A percentile compares a stretch with the other conserved stretches of the same genome.
Conservation (phyloP, 2,113 vertebrate species). For the Sialia sialis region DNA sequence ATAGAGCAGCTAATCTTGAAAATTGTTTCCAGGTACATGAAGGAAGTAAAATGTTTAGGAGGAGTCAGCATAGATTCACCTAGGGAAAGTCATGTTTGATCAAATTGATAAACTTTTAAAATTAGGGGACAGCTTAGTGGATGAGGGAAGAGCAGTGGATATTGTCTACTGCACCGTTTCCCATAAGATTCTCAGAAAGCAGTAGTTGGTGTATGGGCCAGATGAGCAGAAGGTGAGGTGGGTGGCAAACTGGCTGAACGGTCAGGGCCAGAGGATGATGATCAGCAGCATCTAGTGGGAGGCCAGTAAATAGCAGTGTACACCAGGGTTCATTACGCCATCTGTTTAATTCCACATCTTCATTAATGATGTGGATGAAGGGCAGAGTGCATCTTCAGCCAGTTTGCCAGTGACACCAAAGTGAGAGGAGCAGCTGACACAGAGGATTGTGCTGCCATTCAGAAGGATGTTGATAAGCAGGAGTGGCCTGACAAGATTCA, state of each 20-base stretch:
- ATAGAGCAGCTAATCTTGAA: neutral
- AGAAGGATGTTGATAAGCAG: neutral
- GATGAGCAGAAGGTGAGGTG: neutral
- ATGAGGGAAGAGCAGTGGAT: neutral
- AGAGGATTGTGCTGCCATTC: neutral
- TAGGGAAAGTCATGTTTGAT: neutral
- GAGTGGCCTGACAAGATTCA: neutral
- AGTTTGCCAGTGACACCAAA: neutral
- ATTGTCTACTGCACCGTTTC: neutral
- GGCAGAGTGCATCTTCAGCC: neutral
- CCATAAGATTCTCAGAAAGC: neutral
- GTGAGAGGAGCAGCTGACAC: neutral
- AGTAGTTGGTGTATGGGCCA: neutral
- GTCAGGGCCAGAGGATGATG: neutral
- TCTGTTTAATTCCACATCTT: neutral
- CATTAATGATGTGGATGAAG: neutral
- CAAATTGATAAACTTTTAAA: neutral
- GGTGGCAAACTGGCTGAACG: neutral
- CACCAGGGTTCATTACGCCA: neutral
- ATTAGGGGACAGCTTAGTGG: neutral
- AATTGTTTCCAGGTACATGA: neutral
- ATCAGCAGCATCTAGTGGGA: neutral
- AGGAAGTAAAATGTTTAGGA: neutral
- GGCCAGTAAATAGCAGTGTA: neutral
- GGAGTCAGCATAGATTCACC: neutral